phyloP scores from a whole-genome alignment of 2,113 vertebrate genomes.

The Myxocyprinus asiaticus region DNA sequence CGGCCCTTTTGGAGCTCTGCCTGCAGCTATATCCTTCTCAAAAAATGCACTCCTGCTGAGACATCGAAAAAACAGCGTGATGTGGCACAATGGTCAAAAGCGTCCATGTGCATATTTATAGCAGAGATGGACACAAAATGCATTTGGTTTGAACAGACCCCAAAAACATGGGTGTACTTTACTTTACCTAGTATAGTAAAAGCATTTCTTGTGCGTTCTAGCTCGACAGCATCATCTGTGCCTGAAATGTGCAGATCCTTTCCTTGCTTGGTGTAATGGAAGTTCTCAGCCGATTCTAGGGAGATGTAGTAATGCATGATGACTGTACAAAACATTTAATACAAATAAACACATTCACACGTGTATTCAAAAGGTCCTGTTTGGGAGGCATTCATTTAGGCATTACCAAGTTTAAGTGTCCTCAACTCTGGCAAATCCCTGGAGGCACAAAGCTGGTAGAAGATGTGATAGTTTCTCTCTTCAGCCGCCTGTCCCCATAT shows the following conservation, averaged over 20 bases:
- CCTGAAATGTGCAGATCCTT: slow-evolving; percentile 61
- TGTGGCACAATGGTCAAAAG: too few species aligned
- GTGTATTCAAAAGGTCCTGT: background rate
- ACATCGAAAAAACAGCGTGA: too few species aligned
- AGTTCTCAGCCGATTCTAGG: slow-evolving; percentile 72
- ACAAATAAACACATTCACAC: background rate
- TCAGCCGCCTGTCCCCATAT: slow-evolving; percentile 61
- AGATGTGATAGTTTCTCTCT: slow-evolving; percentile 81
- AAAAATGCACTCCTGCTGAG: too few species aligned
- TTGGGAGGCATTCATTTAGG: background rate
- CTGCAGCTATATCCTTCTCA: too few species aligned
- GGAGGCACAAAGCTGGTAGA: slow-evolving; percentile 81
- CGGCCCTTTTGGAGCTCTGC: too few species aligned
- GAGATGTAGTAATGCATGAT: background rate
- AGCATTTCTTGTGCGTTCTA: slow-evolving; percentile 72
- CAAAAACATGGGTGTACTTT: background rate
- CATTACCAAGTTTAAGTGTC: slow-evolving; percentile 71
- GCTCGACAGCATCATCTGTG: slow-evolving; percentile 64
- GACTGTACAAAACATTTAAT: background rate
- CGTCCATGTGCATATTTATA: too few species aligned
- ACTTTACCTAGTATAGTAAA: slow-evolving; percentile 72
- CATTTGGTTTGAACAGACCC: background rate
- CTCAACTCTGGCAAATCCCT: slow-evolving; percentile 72
- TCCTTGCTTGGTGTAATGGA: slow-evolving; percentile 77
- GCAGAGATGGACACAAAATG: slow-evolving; percentile 17